phyloP scores from a whole-genome alignment of 2,113 vertebrate species.

The Etheostoma cragini region DNA sequence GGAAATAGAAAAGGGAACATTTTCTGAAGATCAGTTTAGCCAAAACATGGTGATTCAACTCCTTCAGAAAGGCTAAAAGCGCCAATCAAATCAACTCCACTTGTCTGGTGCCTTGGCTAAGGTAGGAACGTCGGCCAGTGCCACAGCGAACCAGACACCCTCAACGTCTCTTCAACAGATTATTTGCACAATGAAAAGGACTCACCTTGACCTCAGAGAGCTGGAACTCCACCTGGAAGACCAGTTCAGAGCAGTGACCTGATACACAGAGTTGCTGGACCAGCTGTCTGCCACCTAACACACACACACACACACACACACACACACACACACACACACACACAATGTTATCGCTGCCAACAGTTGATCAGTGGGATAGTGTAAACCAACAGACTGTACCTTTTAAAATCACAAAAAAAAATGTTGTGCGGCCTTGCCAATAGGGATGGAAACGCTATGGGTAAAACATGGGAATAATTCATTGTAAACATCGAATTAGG shows the following conservation, averaged over 20 bases:
- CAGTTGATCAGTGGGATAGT: no score
- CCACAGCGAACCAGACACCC: neutral
- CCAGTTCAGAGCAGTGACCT: slow-evolving; percentile 83
- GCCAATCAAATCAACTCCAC: neutral
- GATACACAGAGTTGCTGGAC: slow-evolving; percentile 79
- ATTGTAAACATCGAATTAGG: neutral
- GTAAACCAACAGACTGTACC: no score
- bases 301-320: slow-evolving; percentile 32
- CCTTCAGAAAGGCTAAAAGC: neutral
- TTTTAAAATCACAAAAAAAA: no score
- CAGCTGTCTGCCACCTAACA: slow-evolving; percentile 33
- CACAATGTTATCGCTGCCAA: no score
- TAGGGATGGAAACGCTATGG: neutral
- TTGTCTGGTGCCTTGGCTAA: neutral
- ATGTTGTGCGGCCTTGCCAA: neutral
- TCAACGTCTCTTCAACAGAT: neutral
- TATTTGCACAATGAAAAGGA: neutral
- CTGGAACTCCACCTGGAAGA: slow-evolving; percentile 91
- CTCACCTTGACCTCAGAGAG: slow-evolving; percentile 88
- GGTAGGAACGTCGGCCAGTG: neutral
- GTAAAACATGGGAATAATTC: neutral
- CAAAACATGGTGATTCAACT: neutral
- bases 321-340: neutral
- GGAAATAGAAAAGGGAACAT: neutral
- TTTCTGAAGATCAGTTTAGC: neutral